Evolutionary conservation across 2,888 invertebrate species (phyloP), one percentile per base, ranked within the genome.

Genomic region (Hemaris fuciformis): DNA sequence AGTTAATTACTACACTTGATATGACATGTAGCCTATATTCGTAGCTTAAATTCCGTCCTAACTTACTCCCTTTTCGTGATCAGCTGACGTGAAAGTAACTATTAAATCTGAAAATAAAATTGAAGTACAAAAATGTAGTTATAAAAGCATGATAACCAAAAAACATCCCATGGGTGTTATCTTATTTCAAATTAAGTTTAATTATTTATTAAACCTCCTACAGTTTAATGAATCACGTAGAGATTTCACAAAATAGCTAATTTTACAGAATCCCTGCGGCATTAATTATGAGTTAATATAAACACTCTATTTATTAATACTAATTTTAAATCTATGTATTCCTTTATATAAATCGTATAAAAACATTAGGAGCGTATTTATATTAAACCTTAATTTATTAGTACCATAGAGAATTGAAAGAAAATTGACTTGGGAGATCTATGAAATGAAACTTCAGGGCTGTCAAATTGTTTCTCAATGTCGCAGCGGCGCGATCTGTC

Each of bases 281-380:
- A 53, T 53, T 53, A 31, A 18, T 31, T 53, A 53, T 53, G 53
- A 53, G 20, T 53, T 53, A 18, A 53, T 53, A 46, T 46, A 46
- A 53, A 53, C 27, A 20, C 15, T 53, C 13, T 53, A 53, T 53
- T 18, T 27, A 10, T 31, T 53, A 18, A 8, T 31, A 31, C 25
- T 43, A 31, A 59, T 15, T n/a, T 46, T 34, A 46, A 23, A n/a
- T 59, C 38, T 48, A 46, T 31, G 45, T 60, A 53, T 60, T 53
- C 60, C 48, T 53, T 53, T 60, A 53, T 60, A 53, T 60, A 60
- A 60, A 60, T 60, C 53, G 53, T 53, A 60, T 60, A 60, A 60
- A 60, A 60, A 60, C 60, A 20, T 53, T 53, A 53, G 53, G 38
- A 60, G 46, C 38, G 13, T 18, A 46, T 48, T 53, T 53, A 53